Base-by-base conservation (phyloP, 2,113 vertebrate species). In the Ornithorhynchus anatinus region DNA sequence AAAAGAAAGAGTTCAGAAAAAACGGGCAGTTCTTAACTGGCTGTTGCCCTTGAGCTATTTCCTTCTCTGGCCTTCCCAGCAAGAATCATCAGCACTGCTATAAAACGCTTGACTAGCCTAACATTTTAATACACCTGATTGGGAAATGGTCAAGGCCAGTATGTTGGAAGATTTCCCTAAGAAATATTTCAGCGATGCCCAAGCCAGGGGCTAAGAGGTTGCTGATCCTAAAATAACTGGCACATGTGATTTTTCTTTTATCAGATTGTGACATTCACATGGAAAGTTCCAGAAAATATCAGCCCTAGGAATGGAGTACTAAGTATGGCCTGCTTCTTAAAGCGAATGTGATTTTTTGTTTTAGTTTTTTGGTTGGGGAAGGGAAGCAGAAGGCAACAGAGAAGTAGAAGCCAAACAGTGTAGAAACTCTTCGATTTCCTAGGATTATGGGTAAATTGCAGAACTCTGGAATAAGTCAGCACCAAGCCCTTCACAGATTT, bases 241-340 rank as follows among this genome's bases (percentile, higher is more conserved):
- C 57, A 80, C 37, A 60, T 71, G 58, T 23, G 74, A 17, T 16
- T 63, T 82, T 59, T 44, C 50, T 68, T 58, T 59, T 42, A 76
- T 73, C 68, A 70, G 71, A 77, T 19, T 20, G 0, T 23, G 22
- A 50, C 61, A 56, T 47, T 84, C 36, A 8, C 50, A 57, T 71
- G 68, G 53, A 78, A 82, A 80, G 32, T 27, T 77, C 51, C 31
- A 54, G 63, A 79, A 75, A 79, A 75, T 60, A 43, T 25, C 51
- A 69, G 56, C 79, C 69, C 15, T 32, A 50, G 59, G 51, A 54
- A 59, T 53, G 65, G 62, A 22, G 13, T 87, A 69, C 69, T 86
- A 88, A 80, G 63, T 67, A 74, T 84, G 83, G 82, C 79, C 33
- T 79, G 80, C 35, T 45, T 84, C 9, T 52, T 29, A 53, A 59